Conservation (phyloP, 2,797 vertebrate species). For the Mallotus villosus region DNA sequence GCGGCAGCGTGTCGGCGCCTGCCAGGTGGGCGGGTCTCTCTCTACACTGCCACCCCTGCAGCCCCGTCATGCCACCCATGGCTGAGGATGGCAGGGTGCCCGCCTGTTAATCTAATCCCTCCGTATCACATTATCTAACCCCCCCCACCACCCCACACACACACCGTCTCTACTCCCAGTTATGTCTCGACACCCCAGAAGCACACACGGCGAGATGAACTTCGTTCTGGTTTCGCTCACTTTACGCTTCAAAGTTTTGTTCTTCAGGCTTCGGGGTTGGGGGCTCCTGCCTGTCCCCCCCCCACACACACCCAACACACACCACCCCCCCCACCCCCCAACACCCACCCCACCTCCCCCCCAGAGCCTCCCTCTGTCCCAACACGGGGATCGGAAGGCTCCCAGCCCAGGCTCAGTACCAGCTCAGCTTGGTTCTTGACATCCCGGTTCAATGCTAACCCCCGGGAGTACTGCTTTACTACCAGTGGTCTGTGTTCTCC, state of each 20-base stretch:
- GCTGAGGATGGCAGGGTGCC: constrained; percentile 32
- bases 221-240: background rate
- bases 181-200: constrained; percentile 32
- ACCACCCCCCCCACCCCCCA: too few relatives aligned
- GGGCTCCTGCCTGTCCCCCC: constrained; percentile 14
- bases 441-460: too few relatives aligned
- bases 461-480: too few relatives aligned
- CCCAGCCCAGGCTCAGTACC: background rate
- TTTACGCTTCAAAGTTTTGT: constrained; percentile 25
- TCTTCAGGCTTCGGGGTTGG: constrained; percentile 14
- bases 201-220: background rate
- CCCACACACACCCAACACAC: too few relatives aligned
- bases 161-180: background rate
- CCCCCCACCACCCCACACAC: background rate
- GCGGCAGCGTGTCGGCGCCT: constrained; percentile 57
- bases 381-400: constrained; percentile 32
- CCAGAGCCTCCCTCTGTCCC: constrained; percentile 27
- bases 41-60: background rate
- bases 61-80: constrained; percentile 51
- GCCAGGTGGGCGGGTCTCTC: constrained; percentile 36
- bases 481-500: constrained; percentile 10
- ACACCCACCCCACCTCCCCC: too few relatives aligned
- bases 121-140: constrained; percentile 41
- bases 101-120: constrained; percentile 35
- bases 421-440: too few relatives aligned